These are phyloP conservation scores for Hypsibius dujardini DNA, from an alignment of 1,140 invertebrate species.

Conservation along the genomic window DNA sequence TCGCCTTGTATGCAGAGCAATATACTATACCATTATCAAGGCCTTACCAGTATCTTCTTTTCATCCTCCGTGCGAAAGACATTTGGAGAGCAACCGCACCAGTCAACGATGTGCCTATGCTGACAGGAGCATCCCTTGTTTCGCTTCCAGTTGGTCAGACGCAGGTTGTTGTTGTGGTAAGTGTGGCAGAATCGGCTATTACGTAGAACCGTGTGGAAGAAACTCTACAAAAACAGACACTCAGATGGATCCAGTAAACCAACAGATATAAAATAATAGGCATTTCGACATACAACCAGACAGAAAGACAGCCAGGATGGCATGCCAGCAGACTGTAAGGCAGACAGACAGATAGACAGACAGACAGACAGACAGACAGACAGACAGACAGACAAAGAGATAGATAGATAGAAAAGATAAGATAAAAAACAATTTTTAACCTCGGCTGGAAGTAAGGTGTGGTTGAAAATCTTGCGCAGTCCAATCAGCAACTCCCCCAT, in stretches of 20 bases:
- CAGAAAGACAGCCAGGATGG: no score
- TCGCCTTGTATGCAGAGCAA: no score
- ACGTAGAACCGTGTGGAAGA: slow-evolving; percentile 82
- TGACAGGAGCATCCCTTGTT: slow-evolving; percentile 94
- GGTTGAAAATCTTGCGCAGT: slow-evolving; percentile 57
- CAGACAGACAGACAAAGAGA: no score
- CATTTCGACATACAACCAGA: no score
- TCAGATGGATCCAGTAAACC: slow-evolving; percentile 18
- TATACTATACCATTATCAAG: no score
- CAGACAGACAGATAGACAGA: no score
- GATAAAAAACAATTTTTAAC: slow-evolving; percentile 31
- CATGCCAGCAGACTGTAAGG: no score
- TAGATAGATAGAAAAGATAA: no score
- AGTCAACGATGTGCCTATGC: slow-evolving; percentile 92
- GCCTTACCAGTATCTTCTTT: slow-evolving; percentile 29
- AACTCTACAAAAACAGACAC: slow-evolving; percentile 45
- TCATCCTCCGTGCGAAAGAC: slow-evolving; percentile 67
- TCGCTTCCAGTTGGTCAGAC: slow-evolving; percentile 93
- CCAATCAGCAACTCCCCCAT: slow-evolving; percentile 45
- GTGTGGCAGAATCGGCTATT: slow-evolving; percentile 79
- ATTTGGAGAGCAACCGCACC: slow-evolving; percentile 97
- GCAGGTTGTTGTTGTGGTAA: slow-evolving; percentile 88
- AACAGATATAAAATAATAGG: slow-evolving; percentile 20
- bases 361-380: no score
- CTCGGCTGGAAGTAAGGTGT: slow-evolving; percentile 79